These are phyloP conservation scores for Thripadectes ignobilis DNA, from an alignment of 2,797 vertebrate genomes.

Conservation along the genomic window DNA sequence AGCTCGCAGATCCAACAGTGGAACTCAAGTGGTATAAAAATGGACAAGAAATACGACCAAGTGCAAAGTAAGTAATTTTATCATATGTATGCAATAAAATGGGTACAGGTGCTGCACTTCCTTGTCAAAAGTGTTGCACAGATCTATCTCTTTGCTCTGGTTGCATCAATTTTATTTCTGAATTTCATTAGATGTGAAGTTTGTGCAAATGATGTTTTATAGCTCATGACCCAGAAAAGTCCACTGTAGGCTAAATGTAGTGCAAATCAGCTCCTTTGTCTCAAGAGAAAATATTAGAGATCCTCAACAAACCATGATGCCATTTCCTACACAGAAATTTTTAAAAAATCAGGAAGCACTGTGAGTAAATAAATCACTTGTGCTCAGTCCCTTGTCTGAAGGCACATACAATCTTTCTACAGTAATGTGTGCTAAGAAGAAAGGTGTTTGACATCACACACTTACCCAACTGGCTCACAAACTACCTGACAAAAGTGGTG, in stretches of 20 bases:
- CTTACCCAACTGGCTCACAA: not conserved
- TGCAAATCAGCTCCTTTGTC: not conserved
- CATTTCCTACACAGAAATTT: not conserved
- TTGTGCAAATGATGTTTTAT: not conserved
- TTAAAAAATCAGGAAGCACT: not conserved
- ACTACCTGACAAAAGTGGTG: not conserved
- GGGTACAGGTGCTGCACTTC: not conserved
- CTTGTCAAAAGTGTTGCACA: not conserved
- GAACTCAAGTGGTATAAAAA: conserved; percentile 99
- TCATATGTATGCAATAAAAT: not conserved
- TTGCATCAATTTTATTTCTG: not conserved
- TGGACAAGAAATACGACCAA: conserved; percentile 94
- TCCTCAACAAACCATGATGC: not conserved
- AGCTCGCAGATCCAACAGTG: conserved; percentile 94
- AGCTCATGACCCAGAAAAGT: not conserved
- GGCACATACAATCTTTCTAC: not conserved
- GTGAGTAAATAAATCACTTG: not conserved
- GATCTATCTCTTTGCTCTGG: not conserved
- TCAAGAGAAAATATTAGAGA: not conserved
- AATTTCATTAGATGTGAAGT: not conserved
- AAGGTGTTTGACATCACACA: not conserved
- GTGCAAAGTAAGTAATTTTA: conserved; percentile 88
- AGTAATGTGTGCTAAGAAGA: not conserved
- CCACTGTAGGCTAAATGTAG: not conserved
- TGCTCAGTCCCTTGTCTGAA: not conserved